Base-by-base conservation (phyloP, 2,797 vertebrate genomes). In the Toxotes lorentzi region DNA sequence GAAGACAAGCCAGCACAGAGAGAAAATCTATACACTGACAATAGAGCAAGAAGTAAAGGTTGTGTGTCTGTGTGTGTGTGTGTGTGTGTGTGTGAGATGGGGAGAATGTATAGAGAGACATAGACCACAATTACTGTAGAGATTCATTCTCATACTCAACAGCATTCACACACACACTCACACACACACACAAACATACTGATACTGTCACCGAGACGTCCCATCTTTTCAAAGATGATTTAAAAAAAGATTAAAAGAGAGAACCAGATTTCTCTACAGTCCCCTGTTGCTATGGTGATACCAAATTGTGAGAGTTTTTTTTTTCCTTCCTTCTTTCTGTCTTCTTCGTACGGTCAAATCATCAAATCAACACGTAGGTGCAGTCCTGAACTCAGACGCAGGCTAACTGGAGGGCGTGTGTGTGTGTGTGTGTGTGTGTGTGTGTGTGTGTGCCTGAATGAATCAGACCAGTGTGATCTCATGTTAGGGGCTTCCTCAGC, bases 191-290 rank as follows among this genome's bases (percentile, higher is more conserved):
- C 51, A 50, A 48, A 34, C 68, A 73, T 73, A 73, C 50, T 70
- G 23, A 67, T 23, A 73, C 40, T 73, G 82, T 89, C 84, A 81
- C 35, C 7, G 58, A 83, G 82, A 71, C 53, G 71, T 77, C 58
- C 76, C 72, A 69, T 87, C 76, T 86, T 79, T 89, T 86, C 76
- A 86, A 87, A 86, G 76, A 89, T 83, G 81, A 89, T 89, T 90
- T 89, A 81, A 84, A 86, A 87, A 87, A 71, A 87, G 85, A 91
- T 91, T 88, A 82, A 91, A 82, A 85, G 73, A 60, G 67, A 80
- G 59, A 74, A 76, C 50, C 71, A 79, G 68, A 85, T 87, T 86
- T 83, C 47, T 67, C 80, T 47, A 65, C 75, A 75, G 63, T 66
- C 62, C 71, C 47, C 61, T 14, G 87, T 91, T 88, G 87, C 90